These are phyloP conservation scores for Luperina nickerlii DNA, from an alignment of 2,888 invertebrate species.

Conservation along the genomic window DNA sequence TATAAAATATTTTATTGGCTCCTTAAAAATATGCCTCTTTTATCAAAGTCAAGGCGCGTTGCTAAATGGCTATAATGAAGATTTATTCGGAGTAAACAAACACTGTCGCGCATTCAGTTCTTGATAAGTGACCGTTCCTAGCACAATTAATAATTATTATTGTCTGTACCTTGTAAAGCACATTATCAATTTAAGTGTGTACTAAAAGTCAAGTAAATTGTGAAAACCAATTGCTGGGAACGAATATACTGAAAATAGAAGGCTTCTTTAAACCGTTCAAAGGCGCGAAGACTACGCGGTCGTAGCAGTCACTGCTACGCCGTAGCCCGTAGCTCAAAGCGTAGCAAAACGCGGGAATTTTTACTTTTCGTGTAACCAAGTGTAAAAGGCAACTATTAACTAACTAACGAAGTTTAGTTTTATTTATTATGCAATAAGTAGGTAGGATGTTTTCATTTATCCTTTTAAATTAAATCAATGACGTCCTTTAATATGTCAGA, in stretches of 20 bases:
- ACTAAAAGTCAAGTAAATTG: constrained; percentile 8
- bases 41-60: constrained; percentile 17
- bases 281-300: constrained; percentile 18
- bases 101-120: background rate
- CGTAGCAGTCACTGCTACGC: constrained; percentile 38
- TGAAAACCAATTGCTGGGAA: background rate
- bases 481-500: background rate
- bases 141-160: background rate
- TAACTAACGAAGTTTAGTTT: background rate
- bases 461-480: background rate
- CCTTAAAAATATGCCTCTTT: constrained; percentile 42
- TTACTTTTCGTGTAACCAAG: background rate
- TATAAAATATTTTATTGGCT: constrained; percentile 53
- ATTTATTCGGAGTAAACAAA: constrained; percentile 26
- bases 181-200: no score
- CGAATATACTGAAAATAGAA: background rate
- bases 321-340: constrained; percentile 21
- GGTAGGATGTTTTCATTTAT: background rate
- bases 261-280: constrained; percentile 1
- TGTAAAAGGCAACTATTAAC: background rate
- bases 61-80: constrained; percentile 30
- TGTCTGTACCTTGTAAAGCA: background rate
- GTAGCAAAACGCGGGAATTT: constrained; percentile 14
- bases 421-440: background rate
- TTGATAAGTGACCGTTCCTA: background rate